These are phyloP conservation scores for Drosophila orena DNA, from an alignment of 1,140 invertebrate genomes.

Conservation along the genomic window DNA sequence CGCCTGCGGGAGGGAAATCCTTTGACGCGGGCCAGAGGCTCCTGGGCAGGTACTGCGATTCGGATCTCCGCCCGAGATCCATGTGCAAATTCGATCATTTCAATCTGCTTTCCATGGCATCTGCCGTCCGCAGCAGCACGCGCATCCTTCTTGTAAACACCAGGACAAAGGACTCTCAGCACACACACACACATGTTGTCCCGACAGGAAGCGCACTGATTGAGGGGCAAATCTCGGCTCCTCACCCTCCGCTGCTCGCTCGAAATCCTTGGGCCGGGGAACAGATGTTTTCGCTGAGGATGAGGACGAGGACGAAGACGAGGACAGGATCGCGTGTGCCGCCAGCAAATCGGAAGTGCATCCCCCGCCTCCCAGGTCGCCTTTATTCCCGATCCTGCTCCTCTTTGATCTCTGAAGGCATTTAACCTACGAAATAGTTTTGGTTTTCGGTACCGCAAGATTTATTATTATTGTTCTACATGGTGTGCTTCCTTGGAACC, in stretches of 20 bases:
- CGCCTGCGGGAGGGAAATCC: slow-evolving; percentile 29
- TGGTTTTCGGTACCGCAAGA: slow-evolving; percentile 37
- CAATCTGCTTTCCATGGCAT: slow-evolving; percentile 56
- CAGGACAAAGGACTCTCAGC: slow-evolving; percentile 25
- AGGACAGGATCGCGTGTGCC: slow-evolving; percentile 62
- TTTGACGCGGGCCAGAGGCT: slow-evolving; percentile 42
- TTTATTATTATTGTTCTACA: slow-evolving; percentile 50
- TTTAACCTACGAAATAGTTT: slow-evolving; percentile 53
- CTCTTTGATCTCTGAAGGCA: slow-evolving; percentile 43
- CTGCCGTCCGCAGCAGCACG: slow-evolving; percentile 63
- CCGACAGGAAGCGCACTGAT: slow-evolving; percentile 79
- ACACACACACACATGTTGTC: slow-evolving; percentile 54
- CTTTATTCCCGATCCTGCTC: slow-evolving; percentile 1
- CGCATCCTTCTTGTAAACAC: slow-evolving; percentile 69
- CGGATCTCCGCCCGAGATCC: slow-evolving; percentile 36
- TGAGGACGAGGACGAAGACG: neutral
- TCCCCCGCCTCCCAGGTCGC: neutral
- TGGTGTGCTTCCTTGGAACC: slow-evolving; percentile 23
- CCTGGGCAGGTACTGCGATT: slow-evolving; percentile 13
- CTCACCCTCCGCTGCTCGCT: slow-evolving; percentile 7
- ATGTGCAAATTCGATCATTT: slow-evolving; percentile 71
- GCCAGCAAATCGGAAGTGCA: slow-evolving; percentile 64
- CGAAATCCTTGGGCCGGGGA: slow-evolving; percentile 43
- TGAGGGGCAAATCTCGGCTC: slow-evolving; percentile 67
- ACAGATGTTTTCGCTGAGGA: slow-evolving; percentile 69